Evolutionary conservation across 2,888 invertebrate species (phyloP), one percentile per base, ranked within the genome.

Genomic region (Odontocolon sp.): DNA sequence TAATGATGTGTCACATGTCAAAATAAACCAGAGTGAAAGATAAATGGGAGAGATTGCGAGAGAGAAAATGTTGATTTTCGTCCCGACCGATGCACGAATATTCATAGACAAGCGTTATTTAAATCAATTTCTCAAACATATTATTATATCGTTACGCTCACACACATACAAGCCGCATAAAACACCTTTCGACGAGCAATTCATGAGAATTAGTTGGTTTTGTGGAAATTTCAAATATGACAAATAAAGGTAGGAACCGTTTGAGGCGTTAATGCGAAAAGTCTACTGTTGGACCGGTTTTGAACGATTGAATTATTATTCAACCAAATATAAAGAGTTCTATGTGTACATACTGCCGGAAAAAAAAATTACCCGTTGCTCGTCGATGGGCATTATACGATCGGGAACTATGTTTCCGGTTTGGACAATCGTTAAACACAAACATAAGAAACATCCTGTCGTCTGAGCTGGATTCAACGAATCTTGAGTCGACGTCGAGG

Each of bases 401-500:
- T 56, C 61, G 38, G n/a, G 8, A 56, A 75, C 6, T 36, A 45
- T 59, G 50, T 33, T 31, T 57, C 50, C 45, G 70, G 70, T 52
- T 70, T 54, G 50, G 64, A 70, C 57, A 54, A 72, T 52, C 21
- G 18, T 63, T 47, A 4, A 59, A 47, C n/a, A 14, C 45, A 47
- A 45, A 26, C 18, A 23, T 21, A 42, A 63, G 50, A 66, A 67
- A 64, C 36, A 68, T 76, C 67, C 70, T 73, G 59, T 77, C 77
- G 73, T 72, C 54, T 21, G 76, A 73, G 67, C 59, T 73, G 50
- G 70, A 79, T 74, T 79, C 67, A 45, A 63, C 66, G 57, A 77
- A 73, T 74, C 66, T 77, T 36, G 67, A 75, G 76, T 78, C 71
- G 73, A 67, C 78, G 75, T 74, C 81, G 83, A 83, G 87, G 86